Base-by-base conservation (phyloP, 2,113 vertebrate genomes). In the Lophius piscatorius region DNA sequence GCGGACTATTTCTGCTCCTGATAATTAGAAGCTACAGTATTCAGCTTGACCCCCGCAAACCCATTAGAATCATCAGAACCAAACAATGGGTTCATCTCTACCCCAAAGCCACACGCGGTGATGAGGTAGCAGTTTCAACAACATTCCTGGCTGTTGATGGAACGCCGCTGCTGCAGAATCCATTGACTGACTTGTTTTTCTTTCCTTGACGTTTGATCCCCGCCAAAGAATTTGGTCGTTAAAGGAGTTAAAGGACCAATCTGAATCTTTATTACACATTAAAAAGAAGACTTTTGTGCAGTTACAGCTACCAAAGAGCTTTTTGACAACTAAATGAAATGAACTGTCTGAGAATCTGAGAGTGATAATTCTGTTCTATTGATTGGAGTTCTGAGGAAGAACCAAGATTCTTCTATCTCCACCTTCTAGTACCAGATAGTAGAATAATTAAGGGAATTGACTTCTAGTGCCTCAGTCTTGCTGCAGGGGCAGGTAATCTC, bases 21-120 rank as follows among this genome's bases (percentile, higher is more conserved):
- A 70, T 76, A 56, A 56, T 61, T 36, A 54, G 39, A 52, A 16
- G 35, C 52, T 26, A n/a, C 31, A 22, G 33, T 35, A 16, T 60
- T 63, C 31, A 48, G 40, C 24, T 68, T 59, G 26, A 48, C 58
- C 38, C 10, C 23, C 18, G 40, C 41, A 57, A 38, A 26, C 13
- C 14, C 36, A 18, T 62, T 55, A 8, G 28, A 39, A 18, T 13
- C 16, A 14, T 16, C 44, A 13, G 11, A 45, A 57, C 9, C 18
- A 55, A 38, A 34, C 17, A 22, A 44, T 41, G 21, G 35, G 20
- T 46, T 8, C 21, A 28, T n/a, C 48, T 16, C 13, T n/a, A n/a
- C n/a, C n/a, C n/a, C n/a, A n/a, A n/a, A n/a, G n/a, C n/a, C n/a
- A n/a, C n/a, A n/a, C n/a, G n/a, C n/a, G n/a, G n/a, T n/a, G n/a